Evolutionary conservation across 2,113 vertebrate genomes (phyloP), one percentile per base, ranked within the genome.

Genomic region (Haemorhous mexicanus): DNA sequence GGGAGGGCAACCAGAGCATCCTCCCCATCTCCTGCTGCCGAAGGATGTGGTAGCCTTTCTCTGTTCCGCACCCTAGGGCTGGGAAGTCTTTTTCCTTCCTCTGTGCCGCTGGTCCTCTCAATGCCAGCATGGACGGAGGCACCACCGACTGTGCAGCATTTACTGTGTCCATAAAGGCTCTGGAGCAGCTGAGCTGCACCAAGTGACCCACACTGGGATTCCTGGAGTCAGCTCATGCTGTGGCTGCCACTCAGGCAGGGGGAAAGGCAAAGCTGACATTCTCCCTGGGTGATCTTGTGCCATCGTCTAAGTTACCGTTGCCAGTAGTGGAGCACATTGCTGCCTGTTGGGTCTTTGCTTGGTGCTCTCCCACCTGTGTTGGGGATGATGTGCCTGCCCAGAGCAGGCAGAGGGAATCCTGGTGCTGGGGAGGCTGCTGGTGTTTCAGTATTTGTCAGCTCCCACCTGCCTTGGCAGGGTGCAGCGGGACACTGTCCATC

Each of bases 61-160:
- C 47, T 81, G 43, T 33, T 35, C 11, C 3, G 6, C 15, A 8
- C 39, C n/a, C 9, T 17, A 7, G 33, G 58, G 33, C 35, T 53
- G 72, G 28, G 18, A 47, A 46, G 43, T 81, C 69, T 24, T 44
- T 91, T 66, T 39, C 47, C 70, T 85, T n/a, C 39, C 59, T 33
- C 46, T 6, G 27, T 23, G 41, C 72, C 0, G 0, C 19, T 30
- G 68, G 49, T 70, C 28, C n/a, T 0, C n/a, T 62, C 87, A 19
- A 0, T 4, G 11, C 44, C 2, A 33, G 81, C 3, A 2, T 0
- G 4, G 26, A 46, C 0, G 0, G 75, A 82, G 78, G 66, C 61
- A 50, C 6, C 2, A 4, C 19, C 0, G 2, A 2, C 1, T 19
- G 47, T 62, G 67, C 70, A 67, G 69, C 0, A 0, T 41, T 55